Conservation (phyloP, 2,113 vertebrate genomes). For the Gadus macrocephalus region DNA sequence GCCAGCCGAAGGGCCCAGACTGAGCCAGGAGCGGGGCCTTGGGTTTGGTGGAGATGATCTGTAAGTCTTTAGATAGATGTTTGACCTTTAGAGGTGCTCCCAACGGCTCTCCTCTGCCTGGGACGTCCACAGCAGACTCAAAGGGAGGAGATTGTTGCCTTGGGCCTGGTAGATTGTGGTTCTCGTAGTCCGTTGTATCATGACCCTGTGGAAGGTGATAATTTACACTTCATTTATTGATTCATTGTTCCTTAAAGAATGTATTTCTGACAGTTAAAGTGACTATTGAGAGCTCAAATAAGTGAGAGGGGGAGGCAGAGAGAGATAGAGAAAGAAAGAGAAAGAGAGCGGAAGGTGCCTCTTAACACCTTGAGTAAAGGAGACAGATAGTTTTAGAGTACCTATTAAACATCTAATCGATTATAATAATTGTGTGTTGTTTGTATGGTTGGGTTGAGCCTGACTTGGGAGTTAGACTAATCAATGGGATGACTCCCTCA, state of each 20-base stretch:
- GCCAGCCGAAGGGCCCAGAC: conserved; percentile 53
- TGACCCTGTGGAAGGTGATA: conserved; percentile 38
- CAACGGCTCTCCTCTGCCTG: conserved; percentile 16
- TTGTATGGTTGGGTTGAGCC: conserved; percentile 12
- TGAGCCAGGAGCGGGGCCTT: conserved; percentile 52
- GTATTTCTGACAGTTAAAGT: background rate
- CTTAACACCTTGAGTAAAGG: conserved; percentile 34
- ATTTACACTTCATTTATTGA: background rate
- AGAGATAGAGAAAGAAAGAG: background rate
- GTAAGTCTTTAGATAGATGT: conserved; percentile 57
- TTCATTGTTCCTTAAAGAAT: background rate
- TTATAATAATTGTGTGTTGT: conserved; percentile 46
- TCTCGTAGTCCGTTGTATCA: conserved; percentile 39
- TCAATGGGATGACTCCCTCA: conserved; percentile 51
- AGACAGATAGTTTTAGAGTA: conserved; percentile 30
- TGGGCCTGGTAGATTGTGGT: background rate
- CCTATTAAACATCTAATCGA: conserved; percentile 37
- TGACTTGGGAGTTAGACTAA: conserved; percentile 25
- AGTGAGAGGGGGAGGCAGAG: background rate
- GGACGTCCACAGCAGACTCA: background rate
- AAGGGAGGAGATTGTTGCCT: background rate
- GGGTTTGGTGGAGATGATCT: conserved; percentile 63
- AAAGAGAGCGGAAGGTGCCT: background rate
- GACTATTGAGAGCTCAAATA: background rate
- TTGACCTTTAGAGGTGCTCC: conserved; percentile 54